These are phyloP conservation scores for Pachyuromys duprasi DNA, from an alignment of 2,797 vertebrate genomes.

Conservation along the genomic window DNA sequence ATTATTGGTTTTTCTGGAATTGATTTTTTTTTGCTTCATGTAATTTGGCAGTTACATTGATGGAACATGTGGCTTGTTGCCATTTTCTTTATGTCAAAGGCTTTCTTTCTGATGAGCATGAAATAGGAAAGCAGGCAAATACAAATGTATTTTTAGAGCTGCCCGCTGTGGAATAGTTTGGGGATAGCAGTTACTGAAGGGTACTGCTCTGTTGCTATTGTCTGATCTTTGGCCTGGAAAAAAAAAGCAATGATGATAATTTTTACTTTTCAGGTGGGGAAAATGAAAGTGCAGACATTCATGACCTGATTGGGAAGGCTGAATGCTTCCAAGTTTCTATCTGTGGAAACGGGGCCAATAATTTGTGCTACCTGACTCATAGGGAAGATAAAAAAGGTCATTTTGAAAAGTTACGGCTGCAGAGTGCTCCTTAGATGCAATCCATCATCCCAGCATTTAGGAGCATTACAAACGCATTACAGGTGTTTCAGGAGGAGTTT, in stretches of 20 bases:
- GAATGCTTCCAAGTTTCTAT: conserved; percentile 66
- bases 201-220: not conserved
- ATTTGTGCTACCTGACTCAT: conserved; percentile 70
- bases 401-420: conserved; percentile 55
- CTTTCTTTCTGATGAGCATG: conserved; percentile 65
- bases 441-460: conserved; percentile 45
- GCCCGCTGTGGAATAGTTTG: not conserved
- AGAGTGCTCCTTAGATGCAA: conserved; percentile 55
- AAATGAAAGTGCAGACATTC: conserved; percentile 57
- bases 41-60: conserved; percentile 67
- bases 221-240: not conserved
- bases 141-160: conserved; percentile 58
- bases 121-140: conserved; percentile 57
- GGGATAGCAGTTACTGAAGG: not conserved
- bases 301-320: conserved; percentile 69
- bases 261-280: conserved; percentile 63
- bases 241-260: conserved; percentile 57
- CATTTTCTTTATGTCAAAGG: conserved; percentile 67
- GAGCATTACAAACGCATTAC: not conserved
- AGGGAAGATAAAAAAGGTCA: conserved; percentile 71
- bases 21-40: conserved; percentile 75
- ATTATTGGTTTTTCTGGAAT: conserved; percentile 73
- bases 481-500: not conserved
- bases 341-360: conserved; percentile 77
- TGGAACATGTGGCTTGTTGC: conserved; percentile 62